Base-by-base conservation (phyloP, 1,140 invertebrate species). In the Pectinophora gossypiella region DNA sequence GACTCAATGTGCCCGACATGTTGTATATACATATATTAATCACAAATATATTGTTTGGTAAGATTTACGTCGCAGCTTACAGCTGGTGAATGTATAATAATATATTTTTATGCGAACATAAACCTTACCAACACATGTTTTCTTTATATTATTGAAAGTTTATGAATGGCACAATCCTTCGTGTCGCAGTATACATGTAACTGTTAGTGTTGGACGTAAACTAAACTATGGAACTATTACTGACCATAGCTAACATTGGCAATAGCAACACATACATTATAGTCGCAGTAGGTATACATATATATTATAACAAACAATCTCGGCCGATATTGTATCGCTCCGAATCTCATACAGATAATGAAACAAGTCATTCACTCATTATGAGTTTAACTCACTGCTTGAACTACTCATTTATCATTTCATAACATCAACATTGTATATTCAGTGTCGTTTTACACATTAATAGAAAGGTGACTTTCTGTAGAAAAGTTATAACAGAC, bases 111-210 rank as follows among this genome's bases (percentile, higher is more conserved):
- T n/a, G n/a, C n/a, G n/a, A n/a, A n/a, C n/a, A n/a, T n/a, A n/a
- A n/a, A n/a, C n/a, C 27, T 32, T 32, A 32, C 27, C 9, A 32
- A 32, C 27, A 7, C 9, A 1, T 3, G 2, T 32, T 32, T n/a
- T n/a, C n/a, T n/a, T n/a, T n/a, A n/a, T n/a, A n/a, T n/a, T n/a
- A n/a, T n/a, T n/a, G n/a, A 32, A 32, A 9, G 7, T 32, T 47
- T 59, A 55, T 60, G 63, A 70, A 85, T 85, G 82, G 82, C 82
- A 85, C 82, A 78, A 83, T 75, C 62, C 65, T 72, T 68, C 76
- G 74, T 79, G 75, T 81, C 68, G 69, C 71, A 59, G 57, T 56
- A 61, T 64, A n/a, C n/a, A 53, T 57, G 54, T 27, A 6, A 40
- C 36, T 52, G 43, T 65, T 60, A 59, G 56, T 64, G 51, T 64